Conservation (phyloP, 30 jellyfish, hydroid and myxozoan species). For the Mastigias papua region DNA sequence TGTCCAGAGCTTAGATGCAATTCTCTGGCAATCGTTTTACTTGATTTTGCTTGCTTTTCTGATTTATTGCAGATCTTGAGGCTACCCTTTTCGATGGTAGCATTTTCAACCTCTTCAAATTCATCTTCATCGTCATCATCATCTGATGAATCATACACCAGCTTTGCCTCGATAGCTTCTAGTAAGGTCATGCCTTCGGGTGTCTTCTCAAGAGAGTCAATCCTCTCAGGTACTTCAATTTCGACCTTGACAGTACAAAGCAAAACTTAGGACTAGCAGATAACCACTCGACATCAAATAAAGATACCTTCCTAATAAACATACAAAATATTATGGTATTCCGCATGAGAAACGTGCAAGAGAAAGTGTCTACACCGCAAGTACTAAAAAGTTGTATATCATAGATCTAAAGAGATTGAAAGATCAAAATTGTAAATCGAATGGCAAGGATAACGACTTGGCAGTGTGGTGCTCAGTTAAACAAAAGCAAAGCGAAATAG, state of each 20-base stretch:
- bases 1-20: slow-evolving; percentile 41
- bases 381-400: too few species aligned
- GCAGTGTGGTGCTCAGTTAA: too few species aligned
- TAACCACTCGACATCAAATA: not conserved
- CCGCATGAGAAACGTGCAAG: too few species aligned
- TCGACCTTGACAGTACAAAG: slow-evolving; percentile 19
- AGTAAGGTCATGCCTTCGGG: slow-evolving; percentile 70
- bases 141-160: slow-evolving; percentile 69
- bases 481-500: too few species aligned
- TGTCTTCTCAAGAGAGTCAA: slow-evolving; percentile 65
- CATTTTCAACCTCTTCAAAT: slow-evolving; percentile 71
- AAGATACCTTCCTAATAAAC: not conserved
- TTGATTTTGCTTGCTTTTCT: slow-evolving; percentile 19
- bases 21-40: slow-evolving; percentile 43
- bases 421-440: too few species aligned
- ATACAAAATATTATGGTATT: too few species aligned
- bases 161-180: slow-evolving; percentile 74
- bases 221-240: slow-evolving; percentile 46
- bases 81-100: slow-evolving; percentile 2
- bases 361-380: too few species aligned
- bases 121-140: slow-evolving; percentile 81
- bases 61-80: slow-evolving; percentile 15
- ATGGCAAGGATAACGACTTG: too few species aligned
- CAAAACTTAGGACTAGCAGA: not conserved
- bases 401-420: too few species aligned